Evolutionary conservation across 1,140 invertebrate genomes (phyloP).

Genomic region (Sitophilus oryzae): DNA sequence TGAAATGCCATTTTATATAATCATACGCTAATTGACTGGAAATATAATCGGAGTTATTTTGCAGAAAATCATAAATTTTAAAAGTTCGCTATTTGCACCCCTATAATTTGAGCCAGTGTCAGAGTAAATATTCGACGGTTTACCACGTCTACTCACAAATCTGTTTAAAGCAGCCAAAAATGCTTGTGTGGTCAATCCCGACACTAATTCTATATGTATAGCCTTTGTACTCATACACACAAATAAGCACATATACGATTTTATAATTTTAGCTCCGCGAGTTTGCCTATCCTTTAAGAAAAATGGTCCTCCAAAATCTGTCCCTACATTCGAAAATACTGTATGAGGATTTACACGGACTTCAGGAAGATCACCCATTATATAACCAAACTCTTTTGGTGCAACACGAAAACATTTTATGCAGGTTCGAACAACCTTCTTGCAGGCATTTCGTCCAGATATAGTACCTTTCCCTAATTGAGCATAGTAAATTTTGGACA

Average conservation of each 20-base stretch:
- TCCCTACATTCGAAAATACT: slow-evolving; percentile 28
- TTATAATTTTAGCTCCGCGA: slow-evolving; percentile 15
- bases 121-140: slow-evolving; percentile 19
- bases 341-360: slow-evolving; percentile 8
- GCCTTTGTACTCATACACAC: too few relatives aligned
- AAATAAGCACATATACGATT: slow-evolving; percentile 18
- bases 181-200: slow-evolving; percentile 26
- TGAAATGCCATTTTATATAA: slow-evolving; percentile 42
- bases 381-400: slow-evolving; percentile 14
- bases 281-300: slow-evolving; percentile 6
- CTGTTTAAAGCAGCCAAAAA: slow-evolving; percentile 33
- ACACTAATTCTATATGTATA: slow-evolving; percentile 40
- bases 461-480: too few relatives aligned
- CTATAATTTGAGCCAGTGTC: slow-evolving; percentile 32
- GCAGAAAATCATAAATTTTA: slow-evolving; percentile 8
- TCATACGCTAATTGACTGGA: background rate
- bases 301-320: slow-evolving; percentile 9
- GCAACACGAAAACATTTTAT: slow-evolving; percentile 15
- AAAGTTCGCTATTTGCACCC: slow-evolving; percentile 18
- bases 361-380: slow-evolving; percentile 12
- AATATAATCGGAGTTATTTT: slow-evolving; percentile 2
- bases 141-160: slow-evolving; percentile 29
- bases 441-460: slow-evolving; percentile 15
- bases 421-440: slow-evolving; percentile 7
- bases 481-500: slow-evolving; percentile 24